phyloP scores from a whole-genome alignment of 2,888 invertebrate genomes.

The Drosophila anomalata region DNA sequence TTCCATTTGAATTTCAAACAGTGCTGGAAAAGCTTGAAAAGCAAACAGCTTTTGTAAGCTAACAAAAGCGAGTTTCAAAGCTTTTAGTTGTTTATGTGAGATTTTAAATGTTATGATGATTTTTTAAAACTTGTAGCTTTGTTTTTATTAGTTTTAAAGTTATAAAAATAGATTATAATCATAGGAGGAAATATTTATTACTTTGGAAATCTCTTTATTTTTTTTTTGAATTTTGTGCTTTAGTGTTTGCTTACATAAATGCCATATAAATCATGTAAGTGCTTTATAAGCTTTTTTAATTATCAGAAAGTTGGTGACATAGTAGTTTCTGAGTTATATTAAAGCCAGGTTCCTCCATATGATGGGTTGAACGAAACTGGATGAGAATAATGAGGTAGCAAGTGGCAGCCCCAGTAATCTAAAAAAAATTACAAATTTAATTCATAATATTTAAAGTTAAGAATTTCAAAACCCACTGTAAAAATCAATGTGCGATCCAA shows the following conservation, averaged over 20 bases:
- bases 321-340: constrained; percentile 34
- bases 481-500: constrained; percentile 83
- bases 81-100: background rate
- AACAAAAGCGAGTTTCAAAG: background rate
- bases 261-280: background rate
- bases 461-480: constrained; percentile 71
- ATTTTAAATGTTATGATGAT: background rate
- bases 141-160: background rate
- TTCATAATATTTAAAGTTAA: background rate
- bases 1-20: background rate
- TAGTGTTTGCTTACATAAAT: background rate
- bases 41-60: constrained; percentile 7
- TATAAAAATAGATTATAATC: no score
- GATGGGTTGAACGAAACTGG: constrained; percentile 80
- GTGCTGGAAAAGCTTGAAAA: background rate
- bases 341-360: constrained; percentile 49
- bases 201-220: background rate
- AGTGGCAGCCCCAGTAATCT: constrained; percentile 83
- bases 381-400: constrained; percentile 83
- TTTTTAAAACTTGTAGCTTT: background rate
- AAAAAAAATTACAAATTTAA: constrained; percentile 2
- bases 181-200: background rate
- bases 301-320: background rate
- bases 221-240: background rate
- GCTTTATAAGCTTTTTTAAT: background rate